These are phyloP conservation scores for Parascotia fuliginaria DNA, from an alignment of 2,888 invertebrate species.

Conservation along the genomic window DNA sequence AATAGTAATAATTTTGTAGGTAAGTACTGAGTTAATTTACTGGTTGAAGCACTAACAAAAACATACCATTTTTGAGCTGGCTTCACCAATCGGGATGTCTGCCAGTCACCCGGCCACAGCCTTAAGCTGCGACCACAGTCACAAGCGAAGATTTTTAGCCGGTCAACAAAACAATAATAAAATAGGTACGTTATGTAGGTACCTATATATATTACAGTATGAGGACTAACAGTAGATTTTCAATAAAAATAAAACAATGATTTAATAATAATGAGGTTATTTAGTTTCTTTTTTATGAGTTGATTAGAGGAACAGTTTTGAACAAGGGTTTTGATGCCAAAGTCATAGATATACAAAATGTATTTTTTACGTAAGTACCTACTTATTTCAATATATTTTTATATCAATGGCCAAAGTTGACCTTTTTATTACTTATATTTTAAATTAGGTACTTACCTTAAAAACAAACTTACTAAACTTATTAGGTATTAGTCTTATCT, in stretches of 20 bases:
- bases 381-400: too few relatives aligned
- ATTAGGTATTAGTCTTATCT: too few relatives aligned
- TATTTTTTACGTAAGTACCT: too few relatives aligned
- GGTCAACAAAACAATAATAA: background rate
- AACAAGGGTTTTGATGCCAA: too few relatives aligned
- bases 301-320: background rate
- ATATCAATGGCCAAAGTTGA: too few relatives aligned
- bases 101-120: conserved; percentile 47
- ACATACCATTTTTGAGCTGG: conserved; percentile 78
- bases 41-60: conserved; percentile 64
- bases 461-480: too few relatives aligned
- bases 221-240: background rate
- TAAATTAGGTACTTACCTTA: too few relatives aligned
- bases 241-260: background rate
- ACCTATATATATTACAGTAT: background rate
- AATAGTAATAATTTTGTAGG: conserved; percentile 31
- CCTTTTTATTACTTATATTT: too few relatives aligned
- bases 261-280: background rate
- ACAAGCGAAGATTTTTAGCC: conserved; percentile 17
- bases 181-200: background rate
- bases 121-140: conserved; percentile 22
- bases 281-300: background rate
- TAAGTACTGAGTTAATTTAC: conserved; percentile 53
- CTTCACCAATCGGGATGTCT: conserved; percentile 68
- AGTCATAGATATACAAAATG: too few relatives aligned